Evolutionary conservation across 2,113 vertebrate species (phyloP), one percentile per base, ranked within the genome.

Genomic region (Cariama cristata): DNA sequence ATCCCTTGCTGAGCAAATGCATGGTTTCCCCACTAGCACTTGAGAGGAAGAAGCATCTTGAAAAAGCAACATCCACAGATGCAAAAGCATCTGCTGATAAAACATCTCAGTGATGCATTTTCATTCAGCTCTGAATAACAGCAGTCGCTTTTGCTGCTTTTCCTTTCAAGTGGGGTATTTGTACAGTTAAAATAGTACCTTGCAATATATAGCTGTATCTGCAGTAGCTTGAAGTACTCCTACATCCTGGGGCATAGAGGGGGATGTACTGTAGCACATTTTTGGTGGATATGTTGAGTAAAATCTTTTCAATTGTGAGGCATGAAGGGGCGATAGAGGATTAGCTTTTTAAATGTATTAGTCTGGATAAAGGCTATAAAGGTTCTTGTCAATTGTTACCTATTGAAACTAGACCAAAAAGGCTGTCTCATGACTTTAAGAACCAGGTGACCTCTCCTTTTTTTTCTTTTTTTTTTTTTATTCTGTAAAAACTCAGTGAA

Each of bases 391-490:
- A 47, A 1, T 14, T 62, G 11, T 24, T 89, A 32, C 12, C 52
- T 24, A 18, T 40, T 75, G 26, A 56, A 88, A 64, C 3, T 63
- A 28, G 17, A 2, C 20, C 52, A 72, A 60, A 75, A 63, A 56
- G 5, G 1, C 11, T 45, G 85, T 71, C 14, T 62, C 6, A 5
- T 60, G 2, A 19, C 76, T 82, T 83, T 47, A n/a, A 69, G 22
- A 67, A 8, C 1, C 10, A 30, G 14, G 9, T 56, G 5, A 71
- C 9, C 3, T 55, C 2, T 50, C 21, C 4, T 47, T 5, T 14
- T 18, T 20, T 17, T 6, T 10, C 2, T 9, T 13, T 45, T 32
- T 42, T 4, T 4, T 11, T 15, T 4, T 6, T 0, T 0, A 2
- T 15, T 75, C 10, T 21, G 3, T 40, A 42, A 63, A 58, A 90